Percentiles rank a stretch among this genome's conserved stretches.
These are phyloP conservation scores for Drosophila ercepeae DNA, from an alignment of 1,140 invertebrate species.

Conservation along the genomic window DNA sequence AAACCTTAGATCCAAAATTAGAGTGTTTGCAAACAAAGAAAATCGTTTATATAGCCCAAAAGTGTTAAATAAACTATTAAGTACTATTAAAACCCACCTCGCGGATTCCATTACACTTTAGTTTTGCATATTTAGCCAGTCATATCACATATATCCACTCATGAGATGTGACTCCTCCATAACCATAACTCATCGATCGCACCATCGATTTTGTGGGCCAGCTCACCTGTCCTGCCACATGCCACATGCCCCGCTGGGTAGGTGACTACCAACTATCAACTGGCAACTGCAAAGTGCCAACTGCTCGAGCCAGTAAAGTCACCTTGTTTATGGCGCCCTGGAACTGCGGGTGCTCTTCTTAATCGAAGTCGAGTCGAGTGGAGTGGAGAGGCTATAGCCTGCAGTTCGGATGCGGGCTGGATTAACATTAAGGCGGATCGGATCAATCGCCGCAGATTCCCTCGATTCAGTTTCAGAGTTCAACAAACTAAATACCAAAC, in stretches of 20 bases:
- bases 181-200: conserved; percentile 50
- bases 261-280: conserved; percentile 28
- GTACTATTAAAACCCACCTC: conserved; percentile 19
- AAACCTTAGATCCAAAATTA: too few species aligned
- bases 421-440: conserved; percentile 69
- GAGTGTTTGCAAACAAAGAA: too few species aligned
- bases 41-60: too few species aligned
- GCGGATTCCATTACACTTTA: conserved; percentile 26
- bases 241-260: conserved; percentile 19
- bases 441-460: conserved; percentile 47
- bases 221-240: conserved; percentile 46
- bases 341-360: conserved; percentile 72
- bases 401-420: conserved; percentile 36
- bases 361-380: conserved; percentile 34
- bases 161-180: conserved; percentile 30
- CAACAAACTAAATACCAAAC: conserved; percentile 76
- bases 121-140: conserved; percentile 32
- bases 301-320: conserved; percentile 68
- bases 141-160: conserved; percentile 18
- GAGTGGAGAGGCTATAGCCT: conserved; percentile 24
- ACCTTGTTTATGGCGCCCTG: conserved; percentile 68
- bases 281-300: conserved; percentile 40
- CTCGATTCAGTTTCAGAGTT: conserved; percentile 29
- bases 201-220: conserved; percentile 27
- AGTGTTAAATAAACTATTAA: neutral